A percentile compares a stretch with the other conserved stretches of the same genome.
These are phyloP conservation scores for Cryptus viduatorius DNA, from an alignment of 2,888 invertebrate species.

Conservation along the genomic window DNA sequence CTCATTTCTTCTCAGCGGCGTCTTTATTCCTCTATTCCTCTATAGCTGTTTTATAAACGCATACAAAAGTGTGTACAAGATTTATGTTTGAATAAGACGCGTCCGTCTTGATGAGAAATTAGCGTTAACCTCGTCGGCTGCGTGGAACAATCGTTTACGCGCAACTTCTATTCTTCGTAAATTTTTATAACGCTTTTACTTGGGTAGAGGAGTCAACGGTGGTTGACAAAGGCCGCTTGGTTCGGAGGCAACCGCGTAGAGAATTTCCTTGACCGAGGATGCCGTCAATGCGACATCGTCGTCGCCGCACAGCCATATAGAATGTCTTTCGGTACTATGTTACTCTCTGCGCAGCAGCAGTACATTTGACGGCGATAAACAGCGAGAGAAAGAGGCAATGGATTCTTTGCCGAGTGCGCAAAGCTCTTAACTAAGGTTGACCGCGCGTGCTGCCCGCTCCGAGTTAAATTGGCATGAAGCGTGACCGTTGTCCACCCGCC, in stretches of 20 bases:
- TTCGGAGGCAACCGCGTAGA: constrained; percentile 50
- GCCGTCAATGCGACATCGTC: constrained; percentile 50
- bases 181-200: constrained; percentile 37
- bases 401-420: constrained; percentile 61
- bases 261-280: constrained; percentile 61
- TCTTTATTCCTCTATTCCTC: not conserved
- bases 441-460: constrained; percentile 67
- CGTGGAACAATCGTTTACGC: constrained; percentile 44
- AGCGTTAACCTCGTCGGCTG: constrained; percentile 31
- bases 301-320: not conserved
- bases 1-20: not conserved
- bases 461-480: constrained; percentile 83
- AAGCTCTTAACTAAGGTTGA: constrained; percentile 65
- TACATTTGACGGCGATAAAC: not conserved
- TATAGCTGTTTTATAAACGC: not conserved
- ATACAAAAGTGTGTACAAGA: constrained; percentile 17
- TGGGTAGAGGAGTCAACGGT: constrained; percentile 26
- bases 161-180: constrained; percentile 61
- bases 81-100: constrained; percentile 44
- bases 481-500: constrained; percentile 80
- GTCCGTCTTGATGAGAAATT: constrained; percentile 45
- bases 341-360: not conserved
- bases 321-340: constrained; percentile 15
- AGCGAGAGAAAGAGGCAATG: constrained; percentile 11
- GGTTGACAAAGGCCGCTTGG: constrained; percentile 59